A percentile compares a stretch with the other conserved stretches of the same genome.
phyloP scores from a whole-genome alignment of 2,888 invertebrate species.

The Hyppa rectilinea region DNA sequence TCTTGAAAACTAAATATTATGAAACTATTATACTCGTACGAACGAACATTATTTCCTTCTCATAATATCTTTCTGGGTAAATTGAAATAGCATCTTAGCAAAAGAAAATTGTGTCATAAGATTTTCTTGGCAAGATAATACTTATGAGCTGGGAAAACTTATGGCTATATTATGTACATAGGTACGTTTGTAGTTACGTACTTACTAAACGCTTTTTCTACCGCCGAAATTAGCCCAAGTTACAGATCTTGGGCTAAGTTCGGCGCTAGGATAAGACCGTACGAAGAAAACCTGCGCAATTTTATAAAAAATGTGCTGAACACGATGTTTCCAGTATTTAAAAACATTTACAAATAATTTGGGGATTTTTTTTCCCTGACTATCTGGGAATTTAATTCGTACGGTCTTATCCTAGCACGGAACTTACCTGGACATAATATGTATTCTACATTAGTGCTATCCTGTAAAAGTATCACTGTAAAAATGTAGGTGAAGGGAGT shows the following conservation, averaged over 20 bases:
- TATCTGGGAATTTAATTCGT: background rate
- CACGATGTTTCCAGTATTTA: background rate
- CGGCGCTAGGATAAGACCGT: background rate
- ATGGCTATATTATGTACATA: background rate
- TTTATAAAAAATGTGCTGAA: background rate
- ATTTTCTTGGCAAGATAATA: constrained; percentile 12
- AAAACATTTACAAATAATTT: background rate
- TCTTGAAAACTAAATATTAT: background rate
- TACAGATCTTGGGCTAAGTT: background rate
- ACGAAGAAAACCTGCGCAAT: background rate
- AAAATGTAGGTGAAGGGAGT: too few species aligned
- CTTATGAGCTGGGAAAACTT: background rate
- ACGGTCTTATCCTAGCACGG: background rate
- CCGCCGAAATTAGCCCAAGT: too few species aligned
- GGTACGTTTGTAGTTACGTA: background rate
- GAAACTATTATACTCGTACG: constrained; percentile 1
- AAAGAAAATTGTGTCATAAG: constrained; percentile 13
- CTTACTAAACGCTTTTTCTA: too few species aligned
- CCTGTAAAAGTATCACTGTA: too few species aligned
- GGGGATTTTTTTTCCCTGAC: too few species aligned
- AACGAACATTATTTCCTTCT: background rate
- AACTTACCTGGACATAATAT: too few species aligned
- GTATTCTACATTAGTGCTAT: too few species aligned
- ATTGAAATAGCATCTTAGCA: constrained; percentile 13
- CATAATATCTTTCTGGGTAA: background rate